Evolutionary conservation across 2,797 vertebrate genomes (phyloP).

Genomic region (Trachops cirrhosus): DNA sequence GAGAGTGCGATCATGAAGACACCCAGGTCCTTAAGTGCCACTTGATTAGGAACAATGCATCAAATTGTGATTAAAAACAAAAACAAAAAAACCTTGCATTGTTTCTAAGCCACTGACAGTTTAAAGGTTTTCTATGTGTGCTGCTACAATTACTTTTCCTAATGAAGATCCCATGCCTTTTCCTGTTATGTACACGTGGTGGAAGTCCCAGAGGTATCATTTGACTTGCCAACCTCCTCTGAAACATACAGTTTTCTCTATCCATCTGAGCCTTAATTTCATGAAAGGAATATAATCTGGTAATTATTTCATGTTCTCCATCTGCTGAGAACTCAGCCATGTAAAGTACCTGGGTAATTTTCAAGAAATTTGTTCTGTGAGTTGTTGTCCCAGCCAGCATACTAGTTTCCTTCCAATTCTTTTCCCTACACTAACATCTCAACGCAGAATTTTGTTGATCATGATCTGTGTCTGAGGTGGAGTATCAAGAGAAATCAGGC

Average conservation of each 20-base stretch:
- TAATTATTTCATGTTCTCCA: not conserved
- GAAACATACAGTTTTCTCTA: not conserved
- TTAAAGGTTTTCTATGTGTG: not conserved
- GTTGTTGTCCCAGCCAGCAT: not conserved
- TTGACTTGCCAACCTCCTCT: not conserved
- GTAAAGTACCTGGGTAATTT: not conserved
- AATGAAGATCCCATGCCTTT: not conserved
- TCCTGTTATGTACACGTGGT: not conserved
- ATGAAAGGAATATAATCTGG: not conserved
- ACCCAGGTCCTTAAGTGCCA: not conserved
- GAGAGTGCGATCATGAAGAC: not conserved
- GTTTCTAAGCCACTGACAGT: not conserved
- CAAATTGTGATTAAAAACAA: not conserved
- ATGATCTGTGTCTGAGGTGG: not conserved
- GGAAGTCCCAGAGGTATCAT: not conserved
- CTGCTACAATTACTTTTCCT: not conserved
- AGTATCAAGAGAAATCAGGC: not conserved
- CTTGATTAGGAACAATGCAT: not conserved
- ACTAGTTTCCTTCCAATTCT: not conserved
- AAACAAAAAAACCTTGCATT: not conserved
- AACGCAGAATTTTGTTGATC: not conserved
- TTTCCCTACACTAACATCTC: not conserved
- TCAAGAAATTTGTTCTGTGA: not conserved
- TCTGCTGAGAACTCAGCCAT: not conserved
- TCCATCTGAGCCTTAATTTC: not conserved